Evolutionary conservation across 1,140 invertebrate species (phyloP), one percentile per base, ranked within the genome.

Genomic region (Popillia japonica): DNA sequence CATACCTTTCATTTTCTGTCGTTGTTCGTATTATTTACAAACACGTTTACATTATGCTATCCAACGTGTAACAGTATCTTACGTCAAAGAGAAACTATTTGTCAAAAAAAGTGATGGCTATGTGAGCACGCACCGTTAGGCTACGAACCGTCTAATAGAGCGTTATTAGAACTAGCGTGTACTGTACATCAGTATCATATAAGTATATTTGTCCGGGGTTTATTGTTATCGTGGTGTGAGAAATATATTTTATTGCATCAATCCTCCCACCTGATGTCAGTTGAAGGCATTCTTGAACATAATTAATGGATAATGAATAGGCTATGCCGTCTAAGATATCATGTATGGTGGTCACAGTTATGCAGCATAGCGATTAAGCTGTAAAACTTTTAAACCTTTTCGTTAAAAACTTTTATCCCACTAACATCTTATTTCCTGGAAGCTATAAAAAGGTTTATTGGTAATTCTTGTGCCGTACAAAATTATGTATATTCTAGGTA

Each of bases 241-340:
- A 68, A 68, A 68, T 68, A 68, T 68, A 68, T 68, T 68, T 68
- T 68, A 68, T 68, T 68, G 22, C 61, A 68, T 68, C 61, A 68
- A 68, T 68, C 61, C 61, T 22, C 61, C 61, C 61, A 68, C 61
- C 61, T 22, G 61, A 20, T 68, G 61, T 68, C 61, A 68, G 61
- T 68, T 22, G 61, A 68, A 14, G 14, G 61, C 61, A 34, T 68
- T 68, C 61, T 34, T 68, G 3, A 27, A 68, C 61, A 22, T 68
- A 68, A 68, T 68, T 68, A 68, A 68, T 68, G 61, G 61, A 68
- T 68, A 68, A 68, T 68, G 61, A 68, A 68, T 22, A 20, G 17
- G 22, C 61, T 22, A 27, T 14, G 22, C 59, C 59, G 22, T 68
- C 1, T 48, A 48, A 48, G 22, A 22, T 68, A 68, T 68, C 61